Percentiles rank a stretch among this genome's conserved stretches.
Evolutionary conservation across 2,888 invertebrate species (phyloP).

Genomic region (Mythimna lalbum): DNA sequence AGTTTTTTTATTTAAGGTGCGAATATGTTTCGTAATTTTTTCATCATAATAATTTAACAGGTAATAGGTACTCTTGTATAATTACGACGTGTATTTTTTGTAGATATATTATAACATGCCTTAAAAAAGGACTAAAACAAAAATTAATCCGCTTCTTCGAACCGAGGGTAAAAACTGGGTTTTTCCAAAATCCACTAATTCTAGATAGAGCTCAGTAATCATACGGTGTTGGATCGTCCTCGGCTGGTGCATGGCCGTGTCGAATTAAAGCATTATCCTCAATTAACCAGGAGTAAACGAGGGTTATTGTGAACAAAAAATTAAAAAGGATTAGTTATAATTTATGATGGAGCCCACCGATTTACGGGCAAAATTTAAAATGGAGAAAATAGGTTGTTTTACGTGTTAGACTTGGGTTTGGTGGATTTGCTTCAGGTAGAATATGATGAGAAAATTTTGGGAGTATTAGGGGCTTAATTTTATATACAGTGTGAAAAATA

Average conservation of each 20-base stretch:
- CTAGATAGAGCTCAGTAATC: conserved; percentile 33
- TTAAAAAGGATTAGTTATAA: conserved; percentile 27
- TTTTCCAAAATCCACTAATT: conserved; percentile 38
- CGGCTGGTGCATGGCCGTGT: conserved; percentile 11
- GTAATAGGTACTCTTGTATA: too few species aligned
- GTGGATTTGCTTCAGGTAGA: neutral
- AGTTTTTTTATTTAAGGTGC: too few species aligned
- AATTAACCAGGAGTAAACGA: conserved; percentile 52
- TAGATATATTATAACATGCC: too few species aligned
- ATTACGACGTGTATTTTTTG: too few species aligned
- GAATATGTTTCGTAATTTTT: too few species aligned
- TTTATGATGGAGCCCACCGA: conserved; percentile 16
- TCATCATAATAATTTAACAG: too few species aligned
- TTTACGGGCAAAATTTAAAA: neutral
- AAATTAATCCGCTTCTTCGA: conserved; percentile 36
- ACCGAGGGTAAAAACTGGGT: conserved; percentile 41
- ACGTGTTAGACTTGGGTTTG: too few species aligned
- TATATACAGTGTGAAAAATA: too few species aligned
- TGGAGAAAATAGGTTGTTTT: neutral
- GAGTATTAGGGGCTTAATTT: too few species aligned
- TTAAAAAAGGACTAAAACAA: neutral
- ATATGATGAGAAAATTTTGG: too few species aligned
- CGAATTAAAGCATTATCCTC: conserved; percentile 51
- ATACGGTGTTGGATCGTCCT: conserved; percentile 22
- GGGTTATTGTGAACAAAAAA: conserved; percentile 40